Evolutionary conservation across 2,888 invertebrate genomes (phyloP).

Genomic region (Eupithecia inturbata): DNA sequence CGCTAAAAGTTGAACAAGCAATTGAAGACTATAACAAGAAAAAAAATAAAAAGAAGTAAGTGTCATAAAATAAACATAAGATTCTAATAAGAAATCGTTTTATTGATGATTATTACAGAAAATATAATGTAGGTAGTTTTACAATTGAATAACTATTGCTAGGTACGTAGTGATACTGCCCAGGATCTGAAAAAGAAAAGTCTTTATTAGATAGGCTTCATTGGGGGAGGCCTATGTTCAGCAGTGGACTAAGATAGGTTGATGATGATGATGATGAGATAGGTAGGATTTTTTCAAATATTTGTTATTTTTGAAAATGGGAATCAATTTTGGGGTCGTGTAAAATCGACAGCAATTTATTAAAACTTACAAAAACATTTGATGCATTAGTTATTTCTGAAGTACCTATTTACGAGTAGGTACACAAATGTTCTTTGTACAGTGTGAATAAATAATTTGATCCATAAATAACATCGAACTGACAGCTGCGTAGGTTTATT

Average conservation of each 20-base stretch:
- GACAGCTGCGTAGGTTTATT: conserved; percentile 9
- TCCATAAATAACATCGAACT: not conserved
- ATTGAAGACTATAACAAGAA: conserved; percentile 59
- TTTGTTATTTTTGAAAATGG: not conserved
- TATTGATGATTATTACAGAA: conserved; percentile 6
- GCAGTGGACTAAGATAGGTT: too few species aligned
- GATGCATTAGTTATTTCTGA: not conserved
- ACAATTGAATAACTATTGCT: conserved; percentile 52
- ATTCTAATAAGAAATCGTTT: conserved; percentile 5
- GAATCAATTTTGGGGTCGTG: not conserved
- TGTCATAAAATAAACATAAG: conserved; percentile 10
- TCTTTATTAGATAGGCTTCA: too few species aligned
- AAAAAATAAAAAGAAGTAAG: conserved; percentile 33
- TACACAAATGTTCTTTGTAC: not conserved
- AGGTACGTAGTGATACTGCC: conserved; percentile 56
- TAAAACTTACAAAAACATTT: not conserved
- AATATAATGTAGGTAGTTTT: conserved; percentile 22
- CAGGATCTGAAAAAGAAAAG: conserved; percentile 51
- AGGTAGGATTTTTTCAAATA: not conserved
- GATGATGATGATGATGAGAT: too few species aligned
- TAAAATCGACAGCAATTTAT: not conserved
- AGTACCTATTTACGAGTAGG: too few species aligned
- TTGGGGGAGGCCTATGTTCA: too few species aligned
- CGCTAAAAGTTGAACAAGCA: conserved; percentile 53
- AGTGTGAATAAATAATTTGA: conserved; percentile 8